Conservation (phyloP, 2,797 vertebrate genomes). For the Strix occidentalis region DNA sequence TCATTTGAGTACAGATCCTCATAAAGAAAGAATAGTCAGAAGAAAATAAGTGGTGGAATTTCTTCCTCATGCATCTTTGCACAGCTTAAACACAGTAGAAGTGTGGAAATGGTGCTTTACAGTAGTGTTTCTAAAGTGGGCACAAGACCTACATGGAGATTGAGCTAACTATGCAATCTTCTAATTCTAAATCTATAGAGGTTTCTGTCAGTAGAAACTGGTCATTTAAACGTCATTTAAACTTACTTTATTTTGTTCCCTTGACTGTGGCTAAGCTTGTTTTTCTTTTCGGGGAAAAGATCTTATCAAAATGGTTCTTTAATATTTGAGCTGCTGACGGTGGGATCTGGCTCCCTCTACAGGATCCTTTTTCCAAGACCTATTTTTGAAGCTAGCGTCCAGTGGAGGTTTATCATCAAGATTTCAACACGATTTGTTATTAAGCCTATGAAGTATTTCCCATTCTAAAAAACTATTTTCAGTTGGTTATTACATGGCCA, state of each 20-base stretch:
- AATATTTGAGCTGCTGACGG: not conserved
- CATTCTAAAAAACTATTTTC: not conserved
- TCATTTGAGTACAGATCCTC: not conserved
- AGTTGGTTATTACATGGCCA: not conserved
- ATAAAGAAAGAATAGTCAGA: not conserved
- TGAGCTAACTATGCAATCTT: not conserved
- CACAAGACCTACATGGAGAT: not conserved
- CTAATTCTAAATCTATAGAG: not conserved
- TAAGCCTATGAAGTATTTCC: not conserved
- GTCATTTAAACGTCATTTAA: not conserved
- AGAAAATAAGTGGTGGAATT: not conserved
- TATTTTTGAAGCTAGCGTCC: not conserved
- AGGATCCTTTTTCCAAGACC: not conserved
- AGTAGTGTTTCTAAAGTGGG: not conserved
- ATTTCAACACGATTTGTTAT: not conserved
- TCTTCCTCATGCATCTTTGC: not conserved
- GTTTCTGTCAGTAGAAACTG: not conserved
- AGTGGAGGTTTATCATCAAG: not conserved
- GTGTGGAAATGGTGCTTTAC: not conserved
- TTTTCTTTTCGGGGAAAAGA: not conserved
- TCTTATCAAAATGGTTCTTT: not conserved
- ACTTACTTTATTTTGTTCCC: not conserved
- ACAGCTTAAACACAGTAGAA: not conserved
- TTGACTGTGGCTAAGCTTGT: not conserved
- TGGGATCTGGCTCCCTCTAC: not conserved